Percentiles rank a stretch among this genome's conserved stretches.
These are phyloP conservation scores for Zapornia atra DNA, from an alignment of 2,113 vertebrate species.

Conservation along the genomic window DNA sequence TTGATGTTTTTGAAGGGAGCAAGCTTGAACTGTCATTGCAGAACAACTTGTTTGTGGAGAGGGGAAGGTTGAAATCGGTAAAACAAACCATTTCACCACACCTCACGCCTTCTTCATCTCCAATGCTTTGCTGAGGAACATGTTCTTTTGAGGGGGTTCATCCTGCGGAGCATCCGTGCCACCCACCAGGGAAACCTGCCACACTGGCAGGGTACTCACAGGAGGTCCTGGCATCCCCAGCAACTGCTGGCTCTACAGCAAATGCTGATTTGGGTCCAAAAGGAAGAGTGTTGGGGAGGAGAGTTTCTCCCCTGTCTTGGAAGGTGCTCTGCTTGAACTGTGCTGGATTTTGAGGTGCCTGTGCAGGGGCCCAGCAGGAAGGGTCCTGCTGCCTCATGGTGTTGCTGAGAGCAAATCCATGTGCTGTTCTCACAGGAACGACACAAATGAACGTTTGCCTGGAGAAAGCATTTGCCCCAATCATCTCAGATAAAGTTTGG, in stretches of 20 bases:
- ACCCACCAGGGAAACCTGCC: background rate
- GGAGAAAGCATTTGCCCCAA: background rate
- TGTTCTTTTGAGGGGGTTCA: background rate
- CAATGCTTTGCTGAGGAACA: background rate
- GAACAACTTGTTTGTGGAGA: constrained; percentile 50
- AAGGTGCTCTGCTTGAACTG: background rate
- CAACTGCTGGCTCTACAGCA: background rate
- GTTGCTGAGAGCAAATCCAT: background rate
- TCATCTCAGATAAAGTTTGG: background rate
- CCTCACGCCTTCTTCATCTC: background rate
- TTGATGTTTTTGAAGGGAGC: constrained; percentile 60
- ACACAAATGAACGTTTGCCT: background rate
- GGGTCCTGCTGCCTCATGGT: background rate
- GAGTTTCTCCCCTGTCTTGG: background rate
- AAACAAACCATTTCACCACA: background rate
- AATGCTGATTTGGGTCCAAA: background rate
- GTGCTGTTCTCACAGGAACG: background rate
- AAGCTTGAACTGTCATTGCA: constrained; percentile 54
- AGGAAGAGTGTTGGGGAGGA: background rate
- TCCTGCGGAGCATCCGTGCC: background rate
- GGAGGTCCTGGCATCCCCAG: background rate
- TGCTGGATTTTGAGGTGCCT: background rate
- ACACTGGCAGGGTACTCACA: background rate
- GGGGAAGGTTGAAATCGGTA: constrained; percentile 29
- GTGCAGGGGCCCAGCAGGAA: background rate